phyloP scores from a whole-genome alignment of 2,113 vertebrate species.

The Campylomormyrus tamandua region DNA sequence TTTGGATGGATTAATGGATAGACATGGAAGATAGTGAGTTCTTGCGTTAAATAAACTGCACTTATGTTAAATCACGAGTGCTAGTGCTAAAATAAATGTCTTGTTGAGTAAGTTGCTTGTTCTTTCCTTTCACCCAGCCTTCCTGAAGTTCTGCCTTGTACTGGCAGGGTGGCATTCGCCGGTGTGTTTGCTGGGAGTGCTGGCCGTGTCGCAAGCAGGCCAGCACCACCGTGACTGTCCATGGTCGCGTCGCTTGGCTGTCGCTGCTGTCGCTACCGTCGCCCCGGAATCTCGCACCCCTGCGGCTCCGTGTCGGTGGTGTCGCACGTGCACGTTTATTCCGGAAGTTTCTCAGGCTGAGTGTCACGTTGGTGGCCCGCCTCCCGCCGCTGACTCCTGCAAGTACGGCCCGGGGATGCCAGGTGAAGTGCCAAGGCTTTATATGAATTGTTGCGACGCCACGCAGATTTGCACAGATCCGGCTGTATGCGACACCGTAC shows the following conservation, averaged over 20 bases:
- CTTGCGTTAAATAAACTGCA: not conserved
- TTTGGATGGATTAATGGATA: not conserved
- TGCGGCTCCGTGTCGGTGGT: not conserved
- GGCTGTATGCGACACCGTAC: constrained; percentile 21
- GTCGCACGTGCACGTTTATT: not conserved
- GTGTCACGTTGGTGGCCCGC: not conserved
- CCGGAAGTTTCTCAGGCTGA: not conserved
- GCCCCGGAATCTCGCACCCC: not conserved
- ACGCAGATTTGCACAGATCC: constrained; percentile 13
- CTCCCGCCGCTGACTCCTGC: not conserved
- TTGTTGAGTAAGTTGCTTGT: not conserved
- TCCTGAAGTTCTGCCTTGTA: not conserved
- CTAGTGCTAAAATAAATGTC: not conserved
- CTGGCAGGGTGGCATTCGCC: not conserved
- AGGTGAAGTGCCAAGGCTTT: not conserved
- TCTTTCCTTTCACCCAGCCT: not conserved
- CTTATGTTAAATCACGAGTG: not conserved
- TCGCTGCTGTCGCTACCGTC: too few relatives aligned
- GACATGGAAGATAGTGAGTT: not conserved
- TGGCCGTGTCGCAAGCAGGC: not conserved
- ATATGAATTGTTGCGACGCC: not conserved
- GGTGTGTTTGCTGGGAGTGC: not conserved
- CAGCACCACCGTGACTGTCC: not conserved
- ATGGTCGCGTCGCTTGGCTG: too few relatives aligned
- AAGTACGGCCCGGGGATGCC: not conserved